Conservation (phyloP, 2,797 vertebrate genomes). For the Melanotaenia parkinsoni region DNA sequence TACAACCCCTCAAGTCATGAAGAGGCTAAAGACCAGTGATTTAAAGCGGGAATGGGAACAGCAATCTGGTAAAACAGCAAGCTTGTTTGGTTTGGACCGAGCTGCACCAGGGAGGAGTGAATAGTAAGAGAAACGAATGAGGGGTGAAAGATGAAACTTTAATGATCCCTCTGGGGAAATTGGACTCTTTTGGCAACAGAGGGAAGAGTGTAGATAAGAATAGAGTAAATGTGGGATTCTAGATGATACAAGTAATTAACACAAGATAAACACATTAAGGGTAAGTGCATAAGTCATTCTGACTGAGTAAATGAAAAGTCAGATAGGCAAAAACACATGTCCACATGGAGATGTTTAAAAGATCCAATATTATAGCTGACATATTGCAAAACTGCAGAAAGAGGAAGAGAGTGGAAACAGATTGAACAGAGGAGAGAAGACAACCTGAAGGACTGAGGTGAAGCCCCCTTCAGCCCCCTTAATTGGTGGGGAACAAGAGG, state of each 20-base stretch:
- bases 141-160: conserved; percentile 80
- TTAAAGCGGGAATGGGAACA: conserved; percentile 52
- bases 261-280: conserved; percentile 47
- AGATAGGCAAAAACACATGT: neutral
- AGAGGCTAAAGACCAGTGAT: conserved; percentile 50
- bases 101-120: conserved; percentile 63
- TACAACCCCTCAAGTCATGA: conserved; percentile 20
- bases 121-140: conserved; percentile 68
- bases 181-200: conserved; percentile 57
- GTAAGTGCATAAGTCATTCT: conserved; percentile 18
- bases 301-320: conserved; percentile 16
- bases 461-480: conserved; percentile 64
- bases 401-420: conserved; percentile 51
- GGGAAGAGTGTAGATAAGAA: conserved; percentile 56
- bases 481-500: conserved; percentile 77
- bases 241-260: conserved; percentile 59
- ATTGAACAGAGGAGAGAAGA: conserved; percentile 50
- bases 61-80: conserved; percentile 55
- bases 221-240: conserved; percentile 39
- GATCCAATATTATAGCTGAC: conserved; percentile 48
- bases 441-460: conserved; percentile 51
- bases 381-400: conserved; percentile 31
- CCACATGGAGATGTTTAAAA: conserved; percentile 39
- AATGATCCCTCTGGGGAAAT: conserved; percentile 80
- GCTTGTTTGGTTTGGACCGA: conserved; percentile 75